Conservation (phyloP, 2,797 vertebrate species). For the Poeciliopsis presidionis region DNA sequence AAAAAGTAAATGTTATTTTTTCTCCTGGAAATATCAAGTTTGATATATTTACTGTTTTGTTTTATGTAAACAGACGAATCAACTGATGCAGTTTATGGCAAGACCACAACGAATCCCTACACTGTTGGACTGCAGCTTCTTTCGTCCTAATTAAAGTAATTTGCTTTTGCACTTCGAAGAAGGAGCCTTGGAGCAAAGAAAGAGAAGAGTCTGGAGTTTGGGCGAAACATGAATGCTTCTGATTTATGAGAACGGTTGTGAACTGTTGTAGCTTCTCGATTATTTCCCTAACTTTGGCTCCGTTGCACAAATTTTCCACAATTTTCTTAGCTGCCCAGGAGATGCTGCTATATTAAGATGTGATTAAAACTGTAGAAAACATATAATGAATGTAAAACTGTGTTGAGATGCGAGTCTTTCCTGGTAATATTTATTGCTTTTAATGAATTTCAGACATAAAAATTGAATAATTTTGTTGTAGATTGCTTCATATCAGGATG, state of each 20-base stretch:
- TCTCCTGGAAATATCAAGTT: not conserved
- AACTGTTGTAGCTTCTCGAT: conserved; percentile 41
- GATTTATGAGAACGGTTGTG: conserved; percentile 4
- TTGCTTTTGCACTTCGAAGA: conserved; percentile 83
- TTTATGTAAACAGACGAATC: conserved; percentile 80
- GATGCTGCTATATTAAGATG: conserved; percentile 71
- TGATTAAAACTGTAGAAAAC: conserved; percentile 54
- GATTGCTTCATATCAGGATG: conserved; percentile 28
- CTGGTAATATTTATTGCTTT: conserved; percentile 73
- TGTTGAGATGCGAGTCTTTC: conserved; percentile 43
- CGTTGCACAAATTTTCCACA: conserved; percentile 37
- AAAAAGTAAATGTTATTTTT: not conserved
- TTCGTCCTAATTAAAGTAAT: conserved; percentile 62
- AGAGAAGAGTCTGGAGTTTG: conserved; percentile 20
- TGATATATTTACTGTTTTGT: not conserved
- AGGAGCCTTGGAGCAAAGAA: conserved; percentile 45
- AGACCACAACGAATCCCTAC: conserved; percentile 11
- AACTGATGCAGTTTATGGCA: conserved; percentile 79
- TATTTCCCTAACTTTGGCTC: conserved; percentile 32
- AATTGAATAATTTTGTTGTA: conserved; percentile 27
- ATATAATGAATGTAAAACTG: conserved; percentile 55
- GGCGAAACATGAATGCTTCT: conserved; percentile 64
- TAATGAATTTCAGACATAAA: conserved; percentile 28
- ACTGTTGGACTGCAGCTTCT: conserved; percentile 41
- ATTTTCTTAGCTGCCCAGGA: conserved; percentile 61